These are phyloP conservation scores for Carabus problematicus DNA, from an alignment of 2,888 invertebrate genomes.

Conservation along the genomic window DNA sequence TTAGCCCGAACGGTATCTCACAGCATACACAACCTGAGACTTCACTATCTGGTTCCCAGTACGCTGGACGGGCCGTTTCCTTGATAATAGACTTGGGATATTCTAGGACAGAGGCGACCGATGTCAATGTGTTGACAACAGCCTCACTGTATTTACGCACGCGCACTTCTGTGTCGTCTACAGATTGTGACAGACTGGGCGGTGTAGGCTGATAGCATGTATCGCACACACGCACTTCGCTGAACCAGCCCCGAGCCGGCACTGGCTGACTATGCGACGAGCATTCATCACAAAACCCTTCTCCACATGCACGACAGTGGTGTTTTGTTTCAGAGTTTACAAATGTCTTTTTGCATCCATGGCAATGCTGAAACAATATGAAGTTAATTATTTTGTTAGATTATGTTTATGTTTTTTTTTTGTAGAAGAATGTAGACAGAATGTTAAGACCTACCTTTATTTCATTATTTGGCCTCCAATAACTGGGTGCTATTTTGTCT, in stretches of 20 bases:
- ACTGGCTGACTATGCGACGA: constrained; percentile 72
- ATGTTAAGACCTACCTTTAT: constrained; percentile 66
- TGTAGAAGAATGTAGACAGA: neutral
- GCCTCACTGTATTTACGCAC: constrained; percentile 74
- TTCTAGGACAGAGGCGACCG: constrained; percentile 73
- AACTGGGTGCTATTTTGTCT: constrained; percentile 78
- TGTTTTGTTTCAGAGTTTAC: constrained; percentile 68
- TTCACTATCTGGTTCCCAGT: constrained; percentile 82
- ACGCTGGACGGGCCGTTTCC: constrained; percentile 76
- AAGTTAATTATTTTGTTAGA: neutral
- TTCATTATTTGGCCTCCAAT: constrained; percentile 81
- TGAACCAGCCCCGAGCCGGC: constrained; percentile 74
- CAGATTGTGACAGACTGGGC: constrained; percentile 51
- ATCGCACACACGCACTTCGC: constrained; percentile 77
- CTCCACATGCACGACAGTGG: constrained; percentile 80
- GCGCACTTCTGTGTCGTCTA: constrained; percentile 59
- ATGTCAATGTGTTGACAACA: constrained; percentile 73
- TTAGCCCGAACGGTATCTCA: constrained; percentile 64
- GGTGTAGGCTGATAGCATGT: constrained; percentile 63
- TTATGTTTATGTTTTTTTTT: too few relatives aligned
- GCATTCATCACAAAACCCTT: constrained; percentile 79
- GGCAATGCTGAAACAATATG: constrained; percentile 65
- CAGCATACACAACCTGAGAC: constrained; percentile 73
- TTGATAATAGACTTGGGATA: constrained; percentile 81
- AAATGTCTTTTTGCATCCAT: constrained; percentile 68